Base-by-base conservation (phyloP, 1,140 invertebrate species). In the Meloidogyne floridensis region DNA sequence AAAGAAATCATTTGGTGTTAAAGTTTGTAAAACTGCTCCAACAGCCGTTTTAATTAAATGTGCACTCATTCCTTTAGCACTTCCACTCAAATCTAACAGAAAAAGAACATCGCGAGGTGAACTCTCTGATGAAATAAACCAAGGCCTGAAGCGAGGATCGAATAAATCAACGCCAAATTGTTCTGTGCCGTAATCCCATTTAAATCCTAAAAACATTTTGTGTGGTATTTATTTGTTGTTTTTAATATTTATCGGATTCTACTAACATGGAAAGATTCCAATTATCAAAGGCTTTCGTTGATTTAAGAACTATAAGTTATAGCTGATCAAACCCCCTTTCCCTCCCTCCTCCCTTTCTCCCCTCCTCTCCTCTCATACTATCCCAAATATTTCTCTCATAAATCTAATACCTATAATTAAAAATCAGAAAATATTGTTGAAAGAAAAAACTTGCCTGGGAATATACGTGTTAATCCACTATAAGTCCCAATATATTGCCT, bases 401-500 rank as follows among this genome's bases (percentile, higher is more conserved):
- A 32, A 32, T 32, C 32, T 32, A 32, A 32, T 32, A 32, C 32
- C 32, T 32, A 20, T 20, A 32, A 32, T 32, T 32, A 32, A 32
- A 32, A 32, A 32, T 32, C 32, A 32, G 32, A 32, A 32, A 32
- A 32, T 32, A 32, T 32, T 32, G 32, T 32, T 32, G 32, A 32
- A 32, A 32, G 32, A 53, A 53, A 54, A 54, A 65, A 65, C 15
- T 18, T 70, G 70, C 84, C 75, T 7, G 84, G 84, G 74, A 75
- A 86, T 42, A 86, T 73, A 11, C 86, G 70, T 4, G 86, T 87
- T 53, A 86, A 65, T 11, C 85, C 85, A 75, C 77, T 84, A 56
- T 87, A 86, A n/a, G 85, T 86, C 32, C 82, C 86, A 69, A 86
- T 75, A 77, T 87, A 86, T 70, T 86, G 85, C n/a, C 86, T 43